Conservation (phyloP, 2,113 vertebrate genomes). For the Peromyscus californicus region DNA sequence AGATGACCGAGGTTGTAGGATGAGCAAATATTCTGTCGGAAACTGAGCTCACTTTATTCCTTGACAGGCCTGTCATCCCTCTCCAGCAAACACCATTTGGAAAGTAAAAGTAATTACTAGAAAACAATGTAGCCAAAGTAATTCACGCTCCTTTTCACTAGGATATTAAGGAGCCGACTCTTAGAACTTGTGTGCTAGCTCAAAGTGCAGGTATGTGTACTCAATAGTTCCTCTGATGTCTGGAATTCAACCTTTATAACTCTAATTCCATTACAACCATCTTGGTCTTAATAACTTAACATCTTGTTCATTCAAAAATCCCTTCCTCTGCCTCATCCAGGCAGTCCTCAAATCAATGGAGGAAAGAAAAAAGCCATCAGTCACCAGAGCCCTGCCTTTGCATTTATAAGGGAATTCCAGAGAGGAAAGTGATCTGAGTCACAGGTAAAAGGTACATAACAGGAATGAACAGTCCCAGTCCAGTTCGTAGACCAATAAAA, state of each 20-base stretch:
- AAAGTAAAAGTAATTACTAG: constrained; percentile 11
- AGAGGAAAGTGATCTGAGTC: background rate
- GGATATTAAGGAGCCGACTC: background rate
- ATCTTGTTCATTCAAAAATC: background rate
- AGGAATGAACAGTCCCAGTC: background rate
- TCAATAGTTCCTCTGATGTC: background rate
- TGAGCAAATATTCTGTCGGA: background rate
- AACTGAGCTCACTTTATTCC: constrained; percentile 20
- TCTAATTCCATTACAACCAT: background rate
- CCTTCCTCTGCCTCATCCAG: background rate
- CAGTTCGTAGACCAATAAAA: constrained; percentile 5
- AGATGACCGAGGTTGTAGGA: background rate
- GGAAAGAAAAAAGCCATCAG: too few relatives aligned
- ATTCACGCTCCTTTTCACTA: background rate
- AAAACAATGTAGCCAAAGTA: background rate
- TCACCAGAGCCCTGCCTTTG: background rate
- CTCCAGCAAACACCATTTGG: background rate
- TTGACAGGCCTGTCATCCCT: background rate
- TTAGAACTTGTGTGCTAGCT: background rate
- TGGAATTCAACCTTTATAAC: background rate
- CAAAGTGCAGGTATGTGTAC: background rate
- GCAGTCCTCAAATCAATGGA: background rate
- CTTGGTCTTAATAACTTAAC: background rate
- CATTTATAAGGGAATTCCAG: background rate
- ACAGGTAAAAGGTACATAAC: background rate